phyloP scores from a whole-genome alignment of 2,888 invertebrate species.

The Parelbella ahira region DNA sequence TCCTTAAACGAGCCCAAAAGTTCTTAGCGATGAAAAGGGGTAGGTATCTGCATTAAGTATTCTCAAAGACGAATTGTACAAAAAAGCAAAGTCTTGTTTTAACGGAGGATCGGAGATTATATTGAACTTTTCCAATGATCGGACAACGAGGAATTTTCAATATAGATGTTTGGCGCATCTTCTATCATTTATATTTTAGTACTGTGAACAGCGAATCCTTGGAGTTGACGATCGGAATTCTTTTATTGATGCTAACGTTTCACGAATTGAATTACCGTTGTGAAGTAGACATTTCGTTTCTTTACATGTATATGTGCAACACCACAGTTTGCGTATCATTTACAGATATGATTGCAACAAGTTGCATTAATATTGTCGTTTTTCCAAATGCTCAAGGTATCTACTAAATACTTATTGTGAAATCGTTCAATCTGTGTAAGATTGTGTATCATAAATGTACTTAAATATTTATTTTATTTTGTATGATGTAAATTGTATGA shows the following conservation, averaged over 20 bases:
- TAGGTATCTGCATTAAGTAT: conserved; percentile 70
- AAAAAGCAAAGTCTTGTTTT: conserved; percentile 77
- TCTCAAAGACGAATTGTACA: conserved; percentile 71
- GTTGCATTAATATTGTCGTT: too few relatives aligned
- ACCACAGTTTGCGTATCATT: too few relatives aligned
- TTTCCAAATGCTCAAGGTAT: too few relatives aligned
- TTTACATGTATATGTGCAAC: too few relatives aligned
- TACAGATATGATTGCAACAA: too few relatives aligned
- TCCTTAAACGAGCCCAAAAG: conserved; percentile 62
- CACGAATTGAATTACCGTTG: conserved; percentile 1
- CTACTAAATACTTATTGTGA: too few relatives aligned
- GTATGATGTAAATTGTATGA: too few relatives aligned
- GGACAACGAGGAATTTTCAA: conserved; percentile 67
- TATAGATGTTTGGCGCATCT: conserved; percentile 68
- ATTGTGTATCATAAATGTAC: too few relatives aligned
- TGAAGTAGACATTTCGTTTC: too few relatives aligned
- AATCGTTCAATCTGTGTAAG: too few relatives aligned
- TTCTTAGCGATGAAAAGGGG: conserved; percentile 68
- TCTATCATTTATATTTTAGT: conserved; percentile 59
- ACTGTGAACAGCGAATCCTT: conserved; percentile 29
- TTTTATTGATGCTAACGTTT: conserved; percentile 15
- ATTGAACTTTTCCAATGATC: conserved; percentile 69
- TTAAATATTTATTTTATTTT: too few relatives aligned
- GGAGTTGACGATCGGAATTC: conserved; percentile 17
- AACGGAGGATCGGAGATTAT: conserved; percentile 59